Conservation (phyloP, 2,888 invertebrate genomes). For the Frankliniella intonsa region DNA sequence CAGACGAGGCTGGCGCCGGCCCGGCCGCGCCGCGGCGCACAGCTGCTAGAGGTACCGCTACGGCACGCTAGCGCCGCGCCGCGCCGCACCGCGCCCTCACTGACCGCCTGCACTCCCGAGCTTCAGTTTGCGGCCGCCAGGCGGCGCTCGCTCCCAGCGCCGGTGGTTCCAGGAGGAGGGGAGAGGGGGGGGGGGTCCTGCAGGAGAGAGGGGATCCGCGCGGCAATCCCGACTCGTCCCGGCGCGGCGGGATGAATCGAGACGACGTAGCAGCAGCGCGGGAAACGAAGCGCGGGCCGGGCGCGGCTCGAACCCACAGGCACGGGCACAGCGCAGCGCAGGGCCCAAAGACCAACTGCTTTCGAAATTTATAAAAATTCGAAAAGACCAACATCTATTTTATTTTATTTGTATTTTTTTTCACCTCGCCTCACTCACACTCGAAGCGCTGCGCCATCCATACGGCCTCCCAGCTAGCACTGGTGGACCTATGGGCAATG, state of each 20-base stretch:
- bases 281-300: neutral
- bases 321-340: too few species aligned
- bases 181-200: neutral
- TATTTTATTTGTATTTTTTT: too few species aligned
- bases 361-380: too few species aligned
- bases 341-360: too few species aligned
- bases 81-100: neutral
- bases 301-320: neutral
- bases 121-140: constrained; percentile 18
- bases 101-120: constrained; percentile 17
- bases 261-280: neutral
- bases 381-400: too few species aligned
- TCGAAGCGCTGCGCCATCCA: too few species aligned
- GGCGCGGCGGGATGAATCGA: neutral
- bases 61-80: constrained; percentile 13
- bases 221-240: neutral
- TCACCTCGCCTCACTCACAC: too few species aligned
- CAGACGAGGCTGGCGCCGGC: neutral
- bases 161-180: neutral
- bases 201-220: neutral
- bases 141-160: neutral
- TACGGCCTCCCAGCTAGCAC: too few species aligned
- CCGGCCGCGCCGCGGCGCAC: neutral
- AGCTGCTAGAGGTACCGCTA: constrained; percentile 1
- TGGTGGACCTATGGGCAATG: neutral